Evolutionary conservation across 1,140 invertebrate genomes (phyloP).

Genomic region (Drosophila tani): DNA sequence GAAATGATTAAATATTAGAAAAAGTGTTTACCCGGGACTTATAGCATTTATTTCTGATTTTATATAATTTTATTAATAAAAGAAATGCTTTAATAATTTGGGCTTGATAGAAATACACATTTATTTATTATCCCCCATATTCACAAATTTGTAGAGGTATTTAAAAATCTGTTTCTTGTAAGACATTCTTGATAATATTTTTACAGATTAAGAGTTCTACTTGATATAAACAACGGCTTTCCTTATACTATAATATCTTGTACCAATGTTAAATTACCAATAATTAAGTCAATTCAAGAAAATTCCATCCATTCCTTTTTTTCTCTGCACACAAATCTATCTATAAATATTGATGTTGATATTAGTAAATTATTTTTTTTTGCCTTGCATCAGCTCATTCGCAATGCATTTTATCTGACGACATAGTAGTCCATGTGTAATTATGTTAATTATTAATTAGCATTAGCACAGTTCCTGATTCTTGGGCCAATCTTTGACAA

Average conservation of each 20-base stretch:
- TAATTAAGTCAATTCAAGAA: not conserved
- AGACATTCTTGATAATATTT: too few relatives aligned
- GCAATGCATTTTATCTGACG: conserved; percentile 34
- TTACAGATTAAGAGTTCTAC: too few relatives aligned
- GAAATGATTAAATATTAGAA: too few relatives aligned
- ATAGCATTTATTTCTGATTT: too few relatives aligned
- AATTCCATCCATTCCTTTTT: conserved; percentile 7
- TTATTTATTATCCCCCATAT: too few relatives aligned
- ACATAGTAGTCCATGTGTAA: conserved; percentile 29
- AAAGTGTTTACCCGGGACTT: too few relatives aligned
- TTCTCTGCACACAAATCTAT: conserved; percentile 32
- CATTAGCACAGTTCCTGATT: conserved; percentile 44
- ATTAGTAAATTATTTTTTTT: conserved; percentile 5
- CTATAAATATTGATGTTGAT: conserved; percentile 32
- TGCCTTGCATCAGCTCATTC: conserved; percentile 8
- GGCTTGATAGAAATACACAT: too few relatives aligned
- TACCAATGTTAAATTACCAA: not conserved
- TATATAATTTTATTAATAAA: too few relatives aligned
- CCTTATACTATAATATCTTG: not conserved
- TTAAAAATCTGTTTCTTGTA: too few relatives aligned
- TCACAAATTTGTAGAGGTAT: too few relatives aligned
- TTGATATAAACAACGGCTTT: too few relatives aligned
- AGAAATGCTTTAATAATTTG: too few relatives aligned
- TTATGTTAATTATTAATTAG: conserved; percentile 49
- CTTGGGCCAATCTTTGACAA: conserved; percentile 7